Percentiles rank a stretch among this genome's conserved stretches.
Evolutionary conservation across 1,140 invertebrate species (phyloP).

Genomic region (Caenorhabditis elegans): WBcel235 BX284603.4:13745001-13745500

Average conservation of each 20-base stretch:
- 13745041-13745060: background rate
- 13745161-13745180: slow-evolving; percentile 56
- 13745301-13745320: slow-evolving; percentile 65
- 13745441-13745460: slow-evolving; percentile 50
- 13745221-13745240: slow-evolving; percentile 63
- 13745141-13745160: slow-evolving; percentile 54
- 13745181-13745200: slow-evolving; percentile 60
- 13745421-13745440: slow-evolving; percentile 54
- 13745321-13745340: slow-evolving; percentile 61
- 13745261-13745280: slow-evolving; percentile 64
- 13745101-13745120: slow-evolving; percentile 67
- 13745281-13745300: slow-evolving; percentile 59
- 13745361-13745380: slow-evolving; percentile 66
- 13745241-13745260: slow-evolving; percentile 62
- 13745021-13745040: slow-evolving; percentile 62
- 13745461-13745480: slow-evolving; percentile 54
- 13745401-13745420: slow-evolving; percentile 60
- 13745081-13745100: slow-evolving; percentile 59
- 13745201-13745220: slow-evolving; percentile 63
- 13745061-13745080: no score
- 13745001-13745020: slow-evolving; percentile 68
- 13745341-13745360: slow-evolving; percentile 66
- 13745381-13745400: slow-evolving; percentile 66
- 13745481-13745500: slow-evolving; percentile 62
- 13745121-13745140: slow-evolving; percentile 64